Conservation (phyloP, 2,797 vertebrate species). For the Geotrypetes seraphini region DNA sequence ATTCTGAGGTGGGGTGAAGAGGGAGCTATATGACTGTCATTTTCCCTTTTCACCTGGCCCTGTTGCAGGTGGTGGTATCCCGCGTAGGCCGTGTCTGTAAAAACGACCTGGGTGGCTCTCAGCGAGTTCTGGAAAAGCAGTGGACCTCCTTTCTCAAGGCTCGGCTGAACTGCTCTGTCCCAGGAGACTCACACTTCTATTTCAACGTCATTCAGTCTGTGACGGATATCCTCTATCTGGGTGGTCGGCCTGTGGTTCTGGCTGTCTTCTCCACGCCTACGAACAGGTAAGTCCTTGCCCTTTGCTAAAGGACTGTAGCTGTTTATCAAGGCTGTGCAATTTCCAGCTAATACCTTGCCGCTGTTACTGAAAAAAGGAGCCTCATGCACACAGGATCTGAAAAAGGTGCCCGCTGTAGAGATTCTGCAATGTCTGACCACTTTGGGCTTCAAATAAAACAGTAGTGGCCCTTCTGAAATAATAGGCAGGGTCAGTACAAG, state of each 20-base stretch:
- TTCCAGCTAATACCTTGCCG: too few species aligned
- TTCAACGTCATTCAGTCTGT: conserved; percentile 91
- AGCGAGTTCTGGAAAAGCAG: conserved; percentile 88
- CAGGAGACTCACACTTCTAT: conserved; percentile 90
- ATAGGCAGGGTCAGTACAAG: too few species aligned
- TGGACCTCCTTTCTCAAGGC: conserved; percentile 95
- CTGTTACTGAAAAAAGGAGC: too few species aligned
- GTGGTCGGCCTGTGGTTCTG: conserved; percentile 77
- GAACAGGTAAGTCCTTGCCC: conserved; percentile 82
- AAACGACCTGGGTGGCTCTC: conserved; percentile 82
- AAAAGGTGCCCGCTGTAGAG: not conserved
- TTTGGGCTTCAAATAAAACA: too few species aligned
- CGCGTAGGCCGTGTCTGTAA: conserved; percentile 89
- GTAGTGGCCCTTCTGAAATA: too few species aligned
- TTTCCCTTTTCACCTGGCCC: accelerated
- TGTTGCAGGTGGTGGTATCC: conserved; percentile 82
- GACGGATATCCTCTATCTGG: conserved; percentile 76
- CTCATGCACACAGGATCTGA: not conserved
- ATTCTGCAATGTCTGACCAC: too few species aligned
- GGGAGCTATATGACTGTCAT: not conserved
- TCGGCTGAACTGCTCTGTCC: conserved; percentile 88
- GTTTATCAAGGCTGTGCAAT: too few species aligned
- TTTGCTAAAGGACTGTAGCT: too few species aligned
- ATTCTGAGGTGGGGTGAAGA: too few species aligned
- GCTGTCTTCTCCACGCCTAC: conserved; percentile 86